Conservation (phyloP, 2,888 invertebrate genomes). For the Ypsolopha sequella region DNA sequence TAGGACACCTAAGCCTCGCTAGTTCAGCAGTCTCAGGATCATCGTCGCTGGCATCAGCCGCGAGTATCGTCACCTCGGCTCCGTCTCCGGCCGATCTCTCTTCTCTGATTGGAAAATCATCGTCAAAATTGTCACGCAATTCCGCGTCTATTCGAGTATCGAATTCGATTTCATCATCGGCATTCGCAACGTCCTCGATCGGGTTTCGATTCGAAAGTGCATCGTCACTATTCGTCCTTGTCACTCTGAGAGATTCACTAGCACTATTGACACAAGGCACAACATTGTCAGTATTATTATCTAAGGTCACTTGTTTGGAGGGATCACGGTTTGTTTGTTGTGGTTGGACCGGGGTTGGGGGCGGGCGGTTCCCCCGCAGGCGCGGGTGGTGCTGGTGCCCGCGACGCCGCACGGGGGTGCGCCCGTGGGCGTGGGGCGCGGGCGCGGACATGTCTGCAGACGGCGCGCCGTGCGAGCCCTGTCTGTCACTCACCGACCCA, state of each 20-base stretch:
- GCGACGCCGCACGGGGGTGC: slow-evolving; percentile 74
- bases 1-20: slow-evolving; percentile 87
- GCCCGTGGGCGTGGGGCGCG: slow-evolving; percentile 70
- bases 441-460: slow-evolving; percentile 70
- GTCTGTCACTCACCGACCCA: slow-evolving; percentile 35
- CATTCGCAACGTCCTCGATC: slow-evolving; percentile 45
- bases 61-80: slow-evolving; percentile 42
- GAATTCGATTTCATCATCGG: slow-evolving; percentile 50
- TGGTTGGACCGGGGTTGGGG: slow-evolving; percentile 37
- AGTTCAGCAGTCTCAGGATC: slow-evolving; percentile 86
- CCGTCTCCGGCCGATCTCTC: slow-evolving; percentile 58
- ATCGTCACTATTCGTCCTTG: slow-evolving; percentile 69
- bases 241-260: slow-evolving; percentile 68
- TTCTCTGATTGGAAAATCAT: slow-evolving; percentile 55
- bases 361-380: slow-evolving; percentile 73
- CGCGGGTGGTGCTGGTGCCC: slow-evolving; percentile 84
- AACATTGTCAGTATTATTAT: slow-evolving; percentile 56
- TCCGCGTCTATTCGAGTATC: slow-evolving; percentile 42
- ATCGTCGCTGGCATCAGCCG: slow-evolving; percentile 67
- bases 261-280: slow-evolving; percentile 69
- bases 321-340: slow-evolving; percentile 26
- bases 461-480: slow-evolving; percentile 54
- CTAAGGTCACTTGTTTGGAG: slow-evolving; percentile 63
- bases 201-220: slow-evolving; percentile 64
- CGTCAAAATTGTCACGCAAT: slow-evolving; percentile 48